Conservation (phyloP, 2,113 vertebrate species). For the Gila orcuttii region DNA sequence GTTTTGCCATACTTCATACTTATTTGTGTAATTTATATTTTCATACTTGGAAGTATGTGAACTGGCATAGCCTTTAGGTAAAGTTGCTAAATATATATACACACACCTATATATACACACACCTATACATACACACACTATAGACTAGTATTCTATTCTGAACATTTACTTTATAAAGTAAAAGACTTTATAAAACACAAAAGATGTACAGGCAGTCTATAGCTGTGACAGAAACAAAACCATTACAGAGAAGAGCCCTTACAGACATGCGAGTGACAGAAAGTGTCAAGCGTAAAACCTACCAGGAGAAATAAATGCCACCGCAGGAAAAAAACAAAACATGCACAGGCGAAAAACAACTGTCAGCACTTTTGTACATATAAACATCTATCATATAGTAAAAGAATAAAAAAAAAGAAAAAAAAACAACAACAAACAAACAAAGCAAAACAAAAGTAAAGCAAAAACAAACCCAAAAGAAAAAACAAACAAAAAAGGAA, state of each 20-base stretch:
- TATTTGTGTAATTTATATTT: neutral
- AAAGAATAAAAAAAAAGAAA: neutral
- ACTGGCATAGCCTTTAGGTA: neutral
- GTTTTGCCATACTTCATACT: neutral
- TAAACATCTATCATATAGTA: neutral
- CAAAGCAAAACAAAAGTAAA: neutral
- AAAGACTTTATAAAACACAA: neutral
- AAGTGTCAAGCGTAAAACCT: neutral
- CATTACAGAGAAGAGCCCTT: neutral
- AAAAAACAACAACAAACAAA: neutral
- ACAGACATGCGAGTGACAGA: neutral
- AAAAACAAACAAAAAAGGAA: neutral
- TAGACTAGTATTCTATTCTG: neutral
- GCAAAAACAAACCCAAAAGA: neutral
- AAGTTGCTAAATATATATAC: too few relatives aligned
- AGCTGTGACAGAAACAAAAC: neutral
- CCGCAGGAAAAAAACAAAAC: neutral
- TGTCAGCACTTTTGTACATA: neutral
- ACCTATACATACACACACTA: neutral
- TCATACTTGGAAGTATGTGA: neutral
- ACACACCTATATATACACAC: too few relatives aligned
- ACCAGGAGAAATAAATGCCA: neutral
- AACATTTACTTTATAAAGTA: neutral
- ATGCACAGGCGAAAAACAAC: neutral
- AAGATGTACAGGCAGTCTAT: neutral